Evolutionary conservation across 2,888 invertebrate genomes (phyloP).

Genomic region (Gymnosoma rotundatum): DNA sequence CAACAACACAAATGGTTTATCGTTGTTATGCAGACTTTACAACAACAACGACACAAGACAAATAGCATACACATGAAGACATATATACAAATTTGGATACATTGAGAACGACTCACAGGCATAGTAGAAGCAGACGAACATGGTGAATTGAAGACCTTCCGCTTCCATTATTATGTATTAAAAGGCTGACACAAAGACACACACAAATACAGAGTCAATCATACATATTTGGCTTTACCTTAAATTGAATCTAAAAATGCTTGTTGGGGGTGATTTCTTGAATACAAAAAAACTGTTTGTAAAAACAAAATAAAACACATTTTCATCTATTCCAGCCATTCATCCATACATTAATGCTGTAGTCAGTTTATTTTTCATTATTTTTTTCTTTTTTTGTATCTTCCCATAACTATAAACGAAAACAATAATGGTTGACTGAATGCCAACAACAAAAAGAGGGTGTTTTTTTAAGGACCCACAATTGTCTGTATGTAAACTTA

Average conservation of each 20-base stretch:
- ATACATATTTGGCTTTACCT: constrained; percentile 48
- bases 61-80: constrained; percentile 3
- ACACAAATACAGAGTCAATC: constrained; percentile 20
- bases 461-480: constrained; percentile 39
- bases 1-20: constrained; percentile 59
- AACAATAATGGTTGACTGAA: constrained; percentile 29
- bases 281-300: constrained; percentile 49
- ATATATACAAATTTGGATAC: constrained; percentile 35
- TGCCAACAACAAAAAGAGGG: constrained; percentile 34
- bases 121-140: neutral
- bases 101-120: neutral
- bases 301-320: constrained; percentile 48
- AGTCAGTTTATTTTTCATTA: neutral
- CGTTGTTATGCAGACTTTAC: constrained; percentile 61
- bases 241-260: constrained; percentile 58
- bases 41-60: constrained; percentile 36
- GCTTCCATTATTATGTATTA: constrained; percentile 26
- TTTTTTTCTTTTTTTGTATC: neutral
- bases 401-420: constrained; percentile 43
- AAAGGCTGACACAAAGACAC: neutral
- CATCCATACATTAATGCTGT: neutral
- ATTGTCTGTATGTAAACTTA: constrained; percentile 1
- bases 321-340: constrained; percentile 6
- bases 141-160: constrained; percentile 5
- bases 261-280: constrained; percentile 65